phyloP scores from a whole-genome alignment of 2,888 invertebrate genomes.

The Apocheima hispidaria region DNA sequence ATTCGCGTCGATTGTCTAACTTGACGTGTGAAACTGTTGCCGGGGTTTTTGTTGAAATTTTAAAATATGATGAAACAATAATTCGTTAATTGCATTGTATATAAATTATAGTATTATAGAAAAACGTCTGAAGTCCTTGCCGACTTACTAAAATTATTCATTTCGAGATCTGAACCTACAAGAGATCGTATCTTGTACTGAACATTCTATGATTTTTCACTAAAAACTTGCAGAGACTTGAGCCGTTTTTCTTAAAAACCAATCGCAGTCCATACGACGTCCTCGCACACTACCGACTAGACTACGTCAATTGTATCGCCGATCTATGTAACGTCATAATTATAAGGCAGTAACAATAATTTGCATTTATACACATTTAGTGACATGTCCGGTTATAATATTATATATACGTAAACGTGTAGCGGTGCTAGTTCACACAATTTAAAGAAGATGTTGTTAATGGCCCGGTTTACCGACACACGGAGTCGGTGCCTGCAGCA shows the following conservation, averaged over 20 bases:
- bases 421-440: slow-evolving; percentile 67
- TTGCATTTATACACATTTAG: slow-evolving; percentile 42
- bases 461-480: too few species aligned
- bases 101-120: slow-evolving; percentile 2
- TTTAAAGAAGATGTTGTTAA: slow-evolving; percentile 49
- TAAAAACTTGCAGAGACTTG: not conserved
- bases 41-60: slow-evolving; percentile 44
- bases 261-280: slow-evolving; percentile 9
- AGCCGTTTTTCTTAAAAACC: not conserved
- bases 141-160: too few species aligned
- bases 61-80: slow-evolving; percentile 34
- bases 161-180: too few species aligned
- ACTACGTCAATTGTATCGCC: slow-evolving; percentile 37
- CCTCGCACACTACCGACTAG: slow-evolving; percentile 21
- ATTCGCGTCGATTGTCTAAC: slow-evolving; percentile 57
- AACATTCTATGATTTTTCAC: too few species aligned
- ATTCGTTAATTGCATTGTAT: slow-evolving; percentile 30
- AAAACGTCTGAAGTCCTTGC: slow-evolving; percentile 2
- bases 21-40: slow-evolving; percentile 45
- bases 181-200: too few species aligned
- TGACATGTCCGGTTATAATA: slow-evolving; percentile 51
- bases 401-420: slow-evolving; percentile 55
- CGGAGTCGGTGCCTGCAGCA: too few species aligned
- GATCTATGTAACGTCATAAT: slow-evolving; percentile 23
- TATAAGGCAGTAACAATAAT: slow-evolving; percentile 29